Percentiles rank a stretch among this genome's conserved stretches.
Conservation (phyloP, 2,888 invertebrate genomes). For the Erebia ligea region DNA sequence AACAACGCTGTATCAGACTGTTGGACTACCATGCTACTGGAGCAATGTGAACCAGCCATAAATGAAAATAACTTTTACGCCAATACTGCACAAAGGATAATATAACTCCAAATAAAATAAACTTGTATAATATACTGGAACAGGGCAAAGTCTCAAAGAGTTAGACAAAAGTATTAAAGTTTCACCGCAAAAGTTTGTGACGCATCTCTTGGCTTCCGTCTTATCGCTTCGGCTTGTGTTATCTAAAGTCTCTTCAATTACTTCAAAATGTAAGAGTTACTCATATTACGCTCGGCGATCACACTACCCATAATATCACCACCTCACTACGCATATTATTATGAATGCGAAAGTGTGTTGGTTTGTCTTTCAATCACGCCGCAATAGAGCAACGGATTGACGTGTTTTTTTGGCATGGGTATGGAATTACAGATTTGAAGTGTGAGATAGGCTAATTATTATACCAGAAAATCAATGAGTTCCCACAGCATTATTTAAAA, state of each 20-base stretch:
- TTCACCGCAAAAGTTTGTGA: conserved; percentile 23
- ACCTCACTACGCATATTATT: no score
- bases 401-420: no score
- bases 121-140: conserved; percentile 3
- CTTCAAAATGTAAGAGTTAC: background rate
- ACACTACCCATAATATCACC: background rate
- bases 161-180: conserved; percentile 28
- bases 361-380: no score
- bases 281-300: no score
- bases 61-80: conserved; percentile 5
- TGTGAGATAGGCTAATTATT: no score
- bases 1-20: no score
- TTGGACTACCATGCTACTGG: no score
- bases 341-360: no score
- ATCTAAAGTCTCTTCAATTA: conserved; percentile 1
- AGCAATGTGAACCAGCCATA: background rate
- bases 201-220: conserved; percentile 13
- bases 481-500: no score
- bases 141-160: conserved; percentile 20
- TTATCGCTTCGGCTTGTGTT: conserved; percentile 7
- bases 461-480: no score
- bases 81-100: conserved; percentile 8
- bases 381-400: no score
- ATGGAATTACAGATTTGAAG: no score
- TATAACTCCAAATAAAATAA: conserved; percentile 6